These are phyloP conservation scores for Sylvia atricapilla DNA, from an alignment of 2,113 vertebrate genomes.

Conservation along the genomic window DNA sequence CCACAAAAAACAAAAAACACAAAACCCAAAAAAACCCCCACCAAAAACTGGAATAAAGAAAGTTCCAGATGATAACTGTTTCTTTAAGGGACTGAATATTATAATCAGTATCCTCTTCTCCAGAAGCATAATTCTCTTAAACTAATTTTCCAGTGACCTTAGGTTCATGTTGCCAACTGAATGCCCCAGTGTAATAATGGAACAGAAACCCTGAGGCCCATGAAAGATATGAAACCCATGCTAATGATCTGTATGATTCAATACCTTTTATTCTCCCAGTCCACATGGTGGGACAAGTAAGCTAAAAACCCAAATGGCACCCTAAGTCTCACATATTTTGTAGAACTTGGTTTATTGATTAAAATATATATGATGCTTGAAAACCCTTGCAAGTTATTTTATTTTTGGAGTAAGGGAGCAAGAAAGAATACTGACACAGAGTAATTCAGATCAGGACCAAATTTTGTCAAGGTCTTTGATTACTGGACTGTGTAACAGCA, in stretches of 20 bases:
- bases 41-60: background rate
- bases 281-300: background rate
- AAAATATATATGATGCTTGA: background rate
- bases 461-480: background rate
- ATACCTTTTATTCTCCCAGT: background rate
- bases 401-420: background rate
- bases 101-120: background rate
- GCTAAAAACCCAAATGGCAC: background rate
- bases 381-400: background rate
- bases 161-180: background rate
- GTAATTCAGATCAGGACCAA: background rate
- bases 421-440: background rate
- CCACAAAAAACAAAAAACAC: background rate
- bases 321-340: background rate
- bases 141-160: background rate
- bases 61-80: background rate
- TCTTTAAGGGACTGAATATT: background rate
- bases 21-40: background rate
- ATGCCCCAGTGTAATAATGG: background rate
- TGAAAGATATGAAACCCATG: background rate
- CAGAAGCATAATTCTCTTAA: background rate
- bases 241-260: background rate
- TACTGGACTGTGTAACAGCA: background rate
- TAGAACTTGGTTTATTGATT: background rate
- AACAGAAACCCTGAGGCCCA: background rate